phyloP scores from a whole-genome alignment of 2,797 vertebrate genomes.

The Eremophila alpestris region DNA sequence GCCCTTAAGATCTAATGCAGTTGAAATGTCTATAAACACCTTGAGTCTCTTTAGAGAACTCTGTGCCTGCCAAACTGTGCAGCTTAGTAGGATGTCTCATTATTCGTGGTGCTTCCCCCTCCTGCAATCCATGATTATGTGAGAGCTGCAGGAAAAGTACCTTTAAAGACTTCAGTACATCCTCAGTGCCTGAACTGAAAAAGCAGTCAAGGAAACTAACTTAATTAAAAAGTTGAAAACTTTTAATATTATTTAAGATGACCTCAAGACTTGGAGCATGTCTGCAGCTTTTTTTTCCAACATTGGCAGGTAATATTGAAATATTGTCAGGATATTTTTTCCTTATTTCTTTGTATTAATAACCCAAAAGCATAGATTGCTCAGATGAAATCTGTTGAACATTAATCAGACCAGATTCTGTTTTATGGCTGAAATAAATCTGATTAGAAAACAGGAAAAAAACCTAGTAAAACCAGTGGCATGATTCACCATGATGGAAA shows the following conservation, averaged over 20 bases:
- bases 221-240: background rate
- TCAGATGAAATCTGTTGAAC: background rate
- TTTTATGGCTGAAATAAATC: background rate
- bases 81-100: background rate
- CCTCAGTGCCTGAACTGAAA: background rate
- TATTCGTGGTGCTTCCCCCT: background rate
- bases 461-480: background rate
- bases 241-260: background rate
- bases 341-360: background rate
- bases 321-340: background rate
- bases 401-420: background rate
- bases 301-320: background rate
- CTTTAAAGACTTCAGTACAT: background rate
- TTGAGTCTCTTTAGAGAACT: background rate
- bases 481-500: background rate
- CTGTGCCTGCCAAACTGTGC: background rate
- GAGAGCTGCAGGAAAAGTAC: background rate
- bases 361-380: background rate
- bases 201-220: background rate
- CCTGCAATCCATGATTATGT: constrained; percentile 8
- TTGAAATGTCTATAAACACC: constrained; percentile 56
- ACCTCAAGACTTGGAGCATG: background rate
- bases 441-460: background rate
- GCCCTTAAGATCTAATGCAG: background rate
- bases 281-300: background rate